Evolutionary conservation across 1,140 invertebrate genomes (phyloP).

Genomic region (Halotydeus destructor): DNA sequence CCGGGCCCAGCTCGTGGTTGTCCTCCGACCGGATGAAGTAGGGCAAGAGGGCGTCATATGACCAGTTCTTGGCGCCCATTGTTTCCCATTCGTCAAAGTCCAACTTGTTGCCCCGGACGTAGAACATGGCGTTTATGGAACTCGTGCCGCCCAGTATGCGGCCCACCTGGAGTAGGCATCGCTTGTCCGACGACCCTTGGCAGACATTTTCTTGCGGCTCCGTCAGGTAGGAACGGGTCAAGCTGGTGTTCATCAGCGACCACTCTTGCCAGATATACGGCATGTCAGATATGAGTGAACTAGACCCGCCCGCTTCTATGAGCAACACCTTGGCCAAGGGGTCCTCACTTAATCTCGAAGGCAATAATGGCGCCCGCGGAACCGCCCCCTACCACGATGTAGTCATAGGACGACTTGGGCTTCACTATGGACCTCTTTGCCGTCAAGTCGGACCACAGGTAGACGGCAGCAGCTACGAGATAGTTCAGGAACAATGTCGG

Average conservation of each 20-base stretch:
- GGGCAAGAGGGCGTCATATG: slow-evolving; percentile 55
- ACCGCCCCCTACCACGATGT: slow-evolving; percentile 61
- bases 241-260: slow-evolving; percentile 58
- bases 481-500: too few relatives aligned
- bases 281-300: slow-evolving; percentile 68
- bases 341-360: slow-evolving; percentile 58
- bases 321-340: slow-evolving; percentile 37
- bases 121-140: slow-evolving; percentile 91
- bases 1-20: too few relatives aligned
- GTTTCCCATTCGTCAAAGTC: slow-evolving; percentile 84
- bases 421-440: too few relatives aligned
- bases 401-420: too few relatives aligned
- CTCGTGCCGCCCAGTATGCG: slow-evolving; percentile 50
- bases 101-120: slow-evolving; percentile 68
- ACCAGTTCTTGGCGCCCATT: slow-evolving; percentile 77
- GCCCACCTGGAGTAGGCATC: slow-evolving; percentile 46
- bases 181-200: slow-evolving; percentile 34
- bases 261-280: slow-evolving; percentile 64
- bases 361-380: slow-evolving; percentile 83
- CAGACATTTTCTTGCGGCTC: slow-evolving; percentile 65
- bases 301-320: slow-evolving; percentile 71
- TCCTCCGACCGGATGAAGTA: slow-evolving; percentile 81
- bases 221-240: slow-evolving; percentile 64
- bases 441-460: too few relatives aligned
- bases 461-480: too few relatives aligned